These are phyloP conservation scores for Galaxea fascicularis DNA, from an alignment of 92 coral and sea anemone genomes.

Conservation along the genomic window DNA sequence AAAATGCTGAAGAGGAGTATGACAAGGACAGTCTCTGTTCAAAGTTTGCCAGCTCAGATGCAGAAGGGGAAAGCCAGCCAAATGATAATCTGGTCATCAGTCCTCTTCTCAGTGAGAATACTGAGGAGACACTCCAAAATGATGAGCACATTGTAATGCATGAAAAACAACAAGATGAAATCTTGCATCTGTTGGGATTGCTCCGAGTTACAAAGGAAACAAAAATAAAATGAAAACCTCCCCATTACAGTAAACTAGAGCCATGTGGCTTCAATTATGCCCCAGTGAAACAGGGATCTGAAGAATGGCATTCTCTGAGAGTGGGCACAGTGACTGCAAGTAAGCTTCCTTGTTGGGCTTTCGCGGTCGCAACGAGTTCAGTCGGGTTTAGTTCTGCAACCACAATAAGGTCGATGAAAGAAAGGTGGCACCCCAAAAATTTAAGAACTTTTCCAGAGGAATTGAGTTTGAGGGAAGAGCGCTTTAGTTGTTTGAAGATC, in stretches of 20 bases:
- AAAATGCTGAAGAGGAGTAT: constrained; percentile 15
- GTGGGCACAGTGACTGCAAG: constrained; percentile 56
- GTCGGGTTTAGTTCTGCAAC: constrained; percentile 39
- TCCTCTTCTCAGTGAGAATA: constrained; percentile 19
- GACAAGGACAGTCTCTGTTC: constrained; percentile 30
- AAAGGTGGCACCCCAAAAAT: constrained; percentile 38
- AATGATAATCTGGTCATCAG: constrained; percentile 18
- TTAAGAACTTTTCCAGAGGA: constrained; percentile 48
- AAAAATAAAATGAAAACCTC: constrained; percentile 48
- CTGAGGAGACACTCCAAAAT: constrained; percentile 25
- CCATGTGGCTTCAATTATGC: constrained; percentile 61
- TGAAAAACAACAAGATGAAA: constrained; percentile 29
- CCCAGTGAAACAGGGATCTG: constrained; percentile 52
- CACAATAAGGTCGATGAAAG: constrained; percentile 47
- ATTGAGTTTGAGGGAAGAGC: constrained; percentile 46
- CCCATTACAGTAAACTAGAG: constrained; percentile 38
- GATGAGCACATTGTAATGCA: constrained; percentile 37
- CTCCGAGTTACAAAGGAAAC: constrained; percentile 35
- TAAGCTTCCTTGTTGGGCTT: constrained; percentile 53
- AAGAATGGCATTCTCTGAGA: constrained; percentile 49
- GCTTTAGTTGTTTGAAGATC: constrained; percentile 42
- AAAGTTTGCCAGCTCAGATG: constrained; percentile 23
- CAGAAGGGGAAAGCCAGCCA: not conserved
- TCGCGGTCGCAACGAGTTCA: constrained; percentile 41
- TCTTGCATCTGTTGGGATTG: constrained; percentile 11